Evolutionary conservation across 1,140 invertebrate species (phyloP).

Genomic region (Cherax quadricarinatus): DNA sequence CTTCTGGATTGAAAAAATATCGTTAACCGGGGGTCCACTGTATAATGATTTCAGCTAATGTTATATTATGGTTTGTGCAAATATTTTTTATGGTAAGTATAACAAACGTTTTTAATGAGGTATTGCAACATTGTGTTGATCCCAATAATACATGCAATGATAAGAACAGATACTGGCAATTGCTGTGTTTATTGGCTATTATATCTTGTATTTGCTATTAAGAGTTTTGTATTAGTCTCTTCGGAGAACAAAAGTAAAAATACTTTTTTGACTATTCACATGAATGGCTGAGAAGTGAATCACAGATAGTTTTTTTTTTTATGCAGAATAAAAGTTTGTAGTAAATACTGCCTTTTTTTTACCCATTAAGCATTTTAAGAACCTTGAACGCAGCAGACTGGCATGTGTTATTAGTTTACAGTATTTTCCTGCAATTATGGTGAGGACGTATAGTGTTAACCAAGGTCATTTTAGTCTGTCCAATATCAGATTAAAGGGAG

Average conservation of each 20-base stretch:
- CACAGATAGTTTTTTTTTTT: not conserved
- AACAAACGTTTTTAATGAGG: not conserved
- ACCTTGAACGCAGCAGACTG: too few species aligned
- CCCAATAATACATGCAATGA: not conserved
- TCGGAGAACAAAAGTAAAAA: not conserved
- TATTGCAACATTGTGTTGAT: conserved; percentile 33
- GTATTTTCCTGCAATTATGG: too few species aligned
- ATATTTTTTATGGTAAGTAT: conserved; percentile 30
- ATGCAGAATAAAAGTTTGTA: too few species aligned
- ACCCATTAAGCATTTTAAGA: not conserved
- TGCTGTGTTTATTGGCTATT: not conserved
- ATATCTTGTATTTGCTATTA: not conserved
- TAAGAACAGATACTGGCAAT: conserved; percentile 49
- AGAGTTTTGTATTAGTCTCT: not conserved
- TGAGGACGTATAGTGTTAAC: too few species aligned
- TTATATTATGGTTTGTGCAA: not conserved
- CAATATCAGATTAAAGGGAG: too few species aligned
- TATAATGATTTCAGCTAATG: too few species aligned
- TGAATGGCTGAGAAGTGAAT: not conserved
- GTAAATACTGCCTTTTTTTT: not conserved
- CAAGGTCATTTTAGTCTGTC: too few species aligned
- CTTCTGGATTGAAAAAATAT: too few species aligned
- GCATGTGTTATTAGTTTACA: too few species aligned
- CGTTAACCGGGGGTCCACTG: too few species aligned
- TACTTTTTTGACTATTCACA: not conserved